phyloP scores from a whole-genome alignment of 2,888 invertebrate genomes.

The Metalampra italica region DNA sequence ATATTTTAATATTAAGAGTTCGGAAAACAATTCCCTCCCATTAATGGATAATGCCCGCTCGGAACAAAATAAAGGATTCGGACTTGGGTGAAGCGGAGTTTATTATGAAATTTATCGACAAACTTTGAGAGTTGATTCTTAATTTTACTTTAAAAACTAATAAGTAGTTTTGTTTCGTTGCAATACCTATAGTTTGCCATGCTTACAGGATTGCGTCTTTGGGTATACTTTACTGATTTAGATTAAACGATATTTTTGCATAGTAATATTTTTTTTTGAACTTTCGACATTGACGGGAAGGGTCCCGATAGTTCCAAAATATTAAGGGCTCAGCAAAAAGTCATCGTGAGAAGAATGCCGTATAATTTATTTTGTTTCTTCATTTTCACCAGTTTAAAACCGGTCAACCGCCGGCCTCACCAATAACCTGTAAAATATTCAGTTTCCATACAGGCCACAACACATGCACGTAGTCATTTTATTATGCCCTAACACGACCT shows the following conservation, averaged over 20 bases:
- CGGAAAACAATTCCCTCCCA: conserved; percentile 65
- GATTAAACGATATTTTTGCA: too few species aligned
- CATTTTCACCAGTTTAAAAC: background rate
- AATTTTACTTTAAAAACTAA: conserved; percentile 24
- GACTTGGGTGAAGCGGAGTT: conserved; percentile 47
- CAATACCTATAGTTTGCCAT: too few species aligned
- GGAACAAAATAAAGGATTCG: conserved; percentile 64
- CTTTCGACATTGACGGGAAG: too few species aligned
- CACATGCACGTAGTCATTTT: conserved; percentile 57
- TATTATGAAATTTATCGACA: conserved; percentile 57
- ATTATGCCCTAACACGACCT: conserved; percentile 58
- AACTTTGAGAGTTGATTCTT: conserved; percentile 44
- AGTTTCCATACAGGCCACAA: conserved; percentile 43
- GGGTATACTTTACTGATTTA: too few species aligned
- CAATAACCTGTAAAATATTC: conserved; percentile 44
- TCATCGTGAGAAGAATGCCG: too few species aligned
- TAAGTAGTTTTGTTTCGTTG: background rate
- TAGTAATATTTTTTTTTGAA: too few species aligned
- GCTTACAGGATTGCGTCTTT: too few species aligned
- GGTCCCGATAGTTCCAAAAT: too few species aligned
- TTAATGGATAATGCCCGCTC: conserved; percentile 59
- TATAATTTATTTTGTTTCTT: too few species aligned
- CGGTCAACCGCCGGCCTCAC: conserved; percentile 27
- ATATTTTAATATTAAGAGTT: conserved; percentile 58
- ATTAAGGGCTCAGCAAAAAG: too few species aligned